A percentile compares a stretch with the other conserved stretches of the same genome.
These are phyloP conservation scores for Colistium nudipinnis DNA, from an alignment of 2,113 vertebrate species.

Conservation along the genomic window DNA sequence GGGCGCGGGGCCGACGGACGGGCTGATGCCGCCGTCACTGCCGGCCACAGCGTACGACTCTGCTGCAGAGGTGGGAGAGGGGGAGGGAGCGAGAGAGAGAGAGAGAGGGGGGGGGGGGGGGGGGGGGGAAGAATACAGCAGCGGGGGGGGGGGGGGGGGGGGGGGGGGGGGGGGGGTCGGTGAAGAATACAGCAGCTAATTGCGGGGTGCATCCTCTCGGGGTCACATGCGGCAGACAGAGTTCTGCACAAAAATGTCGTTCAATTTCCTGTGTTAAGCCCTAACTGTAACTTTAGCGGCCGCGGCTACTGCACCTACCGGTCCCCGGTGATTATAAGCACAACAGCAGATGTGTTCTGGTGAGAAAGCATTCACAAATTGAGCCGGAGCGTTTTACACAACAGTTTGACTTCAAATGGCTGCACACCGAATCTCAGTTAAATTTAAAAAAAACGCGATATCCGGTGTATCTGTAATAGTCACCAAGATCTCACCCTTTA, in stretches of 20 bases:
- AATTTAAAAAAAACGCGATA: neutral
- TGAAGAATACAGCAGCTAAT: conserved; percentile 36
- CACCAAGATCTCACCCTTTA: too few species aligned
- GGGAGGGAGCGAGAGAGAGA: neutral
- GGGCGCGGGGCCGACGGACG: conserved; percentile 78
- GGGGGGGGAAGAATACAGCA: conserved; percentile 42
- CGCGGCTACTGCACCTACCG: conserved; percentile 26
- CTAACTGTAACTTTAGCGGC: conserved; percentile 46
- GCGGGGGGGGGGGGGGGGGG: too few species aligned
- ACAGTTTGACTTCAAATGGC: conserved; percentile 1
- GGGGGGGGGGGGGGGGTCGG: neutral
- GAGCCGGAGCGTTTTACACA: conserved; percentile 4
- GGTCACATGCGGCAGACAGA: conserved; percentile 59
- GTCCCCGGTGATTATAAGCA: conserved; percentile 10
- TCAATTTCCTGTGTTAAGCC: conserved; percentile 69
- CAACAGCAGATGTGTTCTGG: conserved; percentile 32
- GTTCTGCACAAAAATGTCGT: conserved; percentile 64
- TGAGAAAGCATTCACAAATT: neutral
- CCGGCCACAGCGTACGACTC: conserved; percentile 86
- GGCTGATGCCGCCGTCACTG: conserved; percentile 83
- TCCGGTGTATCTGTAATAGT: too few species aligned
- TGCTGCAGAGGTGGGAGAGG: conserved; percentile 45
- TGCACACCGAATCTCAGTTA: too few species aligned
- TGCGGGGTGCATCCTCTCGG: conserved; percentile 44
- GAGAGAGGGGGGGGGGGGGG: neutral